phyloP scores from a whole-genome alignment of 2,113 vertebrate genomes.

The Zeus faber region DNA sequence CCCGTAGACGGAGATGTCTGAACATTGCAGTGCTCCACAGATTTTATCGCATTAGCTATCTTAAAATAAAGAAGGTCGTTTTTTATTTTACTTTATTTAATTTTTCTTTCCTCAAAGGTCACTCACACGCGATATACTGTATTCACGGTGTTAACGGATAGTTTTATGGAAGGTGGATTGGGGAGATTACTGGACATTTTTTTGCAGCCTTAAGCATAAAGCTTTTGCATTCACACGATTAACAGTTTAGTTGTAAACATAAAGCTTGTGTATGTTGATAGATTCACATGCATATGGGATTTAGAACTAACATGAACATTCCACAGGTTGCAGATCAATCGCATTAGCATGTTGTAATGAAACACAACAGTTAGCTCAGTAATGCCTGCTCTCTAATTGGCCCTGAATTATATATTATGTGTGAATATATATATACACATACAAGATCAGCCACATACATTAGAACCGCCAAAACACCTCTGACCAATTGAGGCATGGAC shows the following conservation, averaged over 20 bases:
- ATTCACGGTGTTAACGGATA: too few species aligned
- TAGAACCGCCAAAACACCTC: too few species aligned
- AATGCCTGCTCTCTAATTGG: slow-evolving; percentile 19
- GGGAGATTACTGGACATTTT: slow-evolving; percentile 53
- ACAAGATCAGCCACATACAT: neutral
- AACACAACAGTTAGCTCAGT: slow-evolving; percentile 55
- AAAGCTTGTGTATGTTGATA: too few species aligned
- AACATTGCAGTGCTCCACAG: neutral
- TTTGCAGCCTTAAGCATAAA: slow-evolving; percentile 25
- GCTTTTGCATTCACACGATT: too few species aligned
- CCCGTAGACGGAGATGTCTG: neutral
- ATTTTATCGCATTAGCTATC: slow-evolving; percentile 12
- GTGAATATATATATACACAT: slow-evolving; percentile 2
- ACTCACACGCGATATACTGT: too few species aligned
- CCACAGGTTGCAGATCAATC: slow-evolving; percentile 42
- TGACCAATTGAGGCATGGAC: too few species aligned
- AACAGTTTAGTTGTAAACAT: too few species aligned
- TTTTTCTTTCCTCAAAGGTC: too few species aligned
- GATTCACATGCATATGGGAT: slow-evolving; percentile 17
- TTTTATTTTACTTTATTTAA: neutral
- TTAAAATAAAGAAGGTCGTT: neutral
- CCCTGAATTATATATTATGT: neutral
- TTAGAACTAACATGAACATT: slow-evolving; percentile 41
- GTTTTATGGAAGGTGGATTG: too few species aligned
- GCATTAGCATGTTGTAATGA: slow-evolving; percentile 41